Base-by-base conservation (phyloP, 2,113 vertebrate species). In the Triplophysa rosa region DNA sequence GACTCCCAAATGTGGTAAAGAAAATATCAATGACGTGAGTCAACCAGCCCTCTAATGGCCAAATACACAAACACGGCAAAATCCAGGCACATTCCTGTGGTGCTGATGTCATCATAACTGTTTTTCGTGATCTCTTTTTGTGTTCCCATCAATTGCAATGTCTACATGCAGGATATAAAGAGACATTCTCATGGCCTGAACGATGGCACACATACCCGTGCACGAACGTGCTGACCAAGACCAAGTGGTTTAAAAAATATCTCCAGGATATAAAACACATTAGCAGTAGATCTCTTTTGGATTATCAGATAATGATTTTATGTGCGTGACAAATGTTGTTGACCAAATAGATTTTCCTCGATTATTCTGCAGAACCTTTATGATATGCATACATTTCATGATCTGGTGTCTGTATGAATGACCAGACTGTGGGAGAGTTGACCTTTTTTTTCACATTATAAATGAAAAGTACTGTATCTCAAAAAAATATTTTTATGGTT, bases 391-490 rank as follows among this genome's bases (percentile, higher is more conserved):
- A 56, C 16, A 56, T 47, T 16, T 47, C 11, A n/a, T 67, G 37
- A 67, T 47, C 37, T 45, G 40, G 45, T 23, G 65, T 67, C 49
- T 67, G 40, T 70, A 54, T 37, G 56, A 77, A 52, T 67, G 76
- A 67, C 79, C 79, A 81, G 75, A 78, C 59, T 17, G 52, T 77
- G 78, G 82, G 73, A 84, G 82, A 73, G 77, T 62, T 78, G 82
- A 80, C 78, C 62, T 2, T 77, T 67, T 29, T 29, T 29, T 4
- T 4, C 2, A 29, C 26, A 4, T 29, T 29, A 29, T 29, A 29
- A 29, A 8, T 37, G 33, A 37, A 37, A 37, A 37, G 33, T 37
- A 37, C 5, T 37, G 33, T 37, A 37, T 37, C 33, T 37, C 33
- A 0, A 37, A 37, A 29, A 37, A 1, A 7, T 37, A 6, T 7